phyloP scores from a whole-genome alignment of 1,140 invertebrate genomes.

The Xylocopa sonorina region DNA sequence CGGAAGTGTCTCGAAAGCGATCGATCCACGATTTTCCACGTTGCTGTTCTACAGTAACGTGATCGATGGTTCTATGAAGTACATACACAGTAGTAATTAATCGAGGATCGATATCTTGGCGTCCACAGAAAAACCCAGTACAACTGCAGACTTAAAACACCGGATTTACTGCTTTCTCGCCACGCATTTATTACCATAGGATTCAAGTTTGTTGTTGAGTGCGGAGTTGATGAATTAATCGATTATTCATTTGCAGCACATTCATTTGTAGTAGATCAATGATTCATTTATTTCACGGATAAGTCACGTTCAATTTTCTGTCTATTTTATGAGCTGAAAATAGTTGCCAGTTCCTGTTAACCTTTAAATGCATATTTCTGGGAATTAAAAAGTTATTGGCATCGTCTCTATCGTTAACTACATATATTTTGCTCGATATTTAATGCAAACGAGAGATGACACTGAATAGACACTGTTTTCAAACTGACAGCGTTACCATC shows the following conservation, averaged over 20 bases:
- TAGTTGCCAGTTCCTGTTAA: neutral
- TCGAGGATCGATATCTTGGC: slow-evolving; percentile 48
- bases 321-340: neutral
- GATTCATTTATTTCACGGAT: too few species aligned
- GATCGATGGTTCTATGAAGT: neutral
- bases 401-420: neutral
- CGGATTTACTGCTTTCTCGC: slow-evolving; percentile 7
- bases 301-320: too few species aligned
- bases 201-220: neutral
- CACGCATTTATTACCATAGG: neutral
- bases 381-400: too few species aligned
- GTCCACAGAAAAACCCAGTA: neutral
- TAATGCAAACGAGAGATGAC: too few species aligned
- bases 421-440: too few species aligned
- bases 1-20: too few species aligned
- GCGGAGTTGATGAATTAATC: neutral
- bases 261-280: too few species aligned
- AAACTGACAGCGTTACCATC: too few species aligned
- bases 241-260: neutral
- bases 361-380: slow-evolving; percentile 1
- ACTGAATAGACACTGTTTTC: too few species aligned
- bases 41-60: neutral
- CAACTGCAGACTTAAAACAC: neutral
- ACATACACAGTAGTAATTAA: too few species aligned
- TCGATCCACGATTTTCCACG: neutral